Percentiles rank a stretch among this genome's conserved stretches.
Evolutionary conservation across 2,113 vertebrate genomes (phyloP).

Genomic region (Ictalurus furcatus): DNA sequence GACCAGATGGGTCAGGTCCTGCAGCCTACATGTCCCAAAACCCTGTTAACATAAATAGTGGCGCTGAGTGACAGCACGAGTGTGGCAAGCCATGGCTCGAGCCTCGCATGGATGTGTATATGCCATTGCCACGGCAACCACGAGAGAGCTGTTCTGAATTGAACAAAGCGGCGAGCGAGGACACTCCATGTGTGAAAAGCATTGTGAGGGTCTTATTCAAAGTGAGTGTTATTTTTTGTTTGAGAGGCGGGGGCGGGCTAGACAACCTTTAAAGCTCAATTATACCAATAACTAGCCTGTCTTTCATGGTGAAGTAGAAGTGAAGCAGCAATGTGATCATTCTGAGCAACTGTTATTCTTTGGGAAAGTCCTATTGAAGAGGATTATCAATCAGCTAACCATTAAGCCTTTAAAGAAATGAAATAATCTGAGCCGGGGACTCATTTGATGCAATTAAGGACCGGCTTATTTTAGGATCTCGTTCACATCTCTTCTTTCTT

Average conservation of each 20-base stretch:
- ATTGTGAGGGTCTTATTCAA: conserved; percentile 40
- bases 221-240: conserved; percentile 38
- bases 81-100: conserved; percentile 17
- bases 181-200: conserved; percentile 48
- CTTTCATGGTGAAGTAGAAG: conserved; percentile 26
- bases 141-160: conserved; percentile 25
- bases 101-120: conserved; percentile 37
- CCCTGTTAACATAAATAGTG: conserved; percentile 53
- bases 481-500: conserved; percentile 20
- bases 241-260: conserved; percentile 18
- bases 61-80: conserved; percentile 18
- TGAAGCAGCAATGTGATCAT: conserved; percentile 25
- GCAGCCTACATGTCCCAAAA: conserved; percentile 55
- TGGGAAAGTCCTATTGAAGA: conserved; percentile 1
- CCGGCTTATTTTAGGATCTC: background rate
- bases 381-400: conserved; percentile 26
- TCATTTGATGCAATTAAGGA: conserved; percentile 43
- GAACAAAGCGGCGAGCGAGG: conserved; percentile 37
- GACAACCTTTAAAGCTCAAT: conserved; percentile 42
- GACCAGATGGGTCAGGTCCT: conserved; percentile 73
- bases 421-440: background rate
- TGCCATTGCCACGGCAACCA: conserved; percentile 50
- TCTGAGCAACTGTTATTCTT: background rate
- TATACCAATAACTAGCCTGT: conserved; percentile 36
- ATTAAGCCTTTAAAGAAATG: conserved; percentile 29